A percentile compares a stretch with the other conserved stretches of the same genome.
Evolutionary conservation across 2,888 invertebrate species (phyloP).

Genomic region (Cylloceria caligata): DNA sequence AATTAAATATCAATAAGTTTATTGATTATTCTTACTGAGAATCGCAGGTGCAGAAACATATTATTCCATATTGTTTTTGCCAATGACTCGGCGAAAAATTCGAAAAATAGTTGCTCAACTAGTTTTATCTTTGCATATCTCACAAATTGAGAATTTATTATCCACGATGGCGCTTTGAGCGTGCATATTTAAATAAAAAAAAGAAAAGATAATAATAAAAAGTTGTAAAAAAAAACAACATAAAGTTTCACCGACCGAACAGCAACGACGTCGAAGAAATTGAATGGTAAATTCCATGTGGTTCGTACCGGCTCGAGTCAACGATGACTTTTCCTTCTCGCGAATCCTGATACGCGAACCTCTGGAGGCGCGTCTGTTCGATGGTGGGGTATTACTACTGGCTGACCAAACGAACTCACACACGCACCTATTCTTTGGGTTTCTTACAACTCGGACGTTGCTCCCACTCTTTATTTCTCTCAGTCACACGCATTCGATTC

Average conservation of each 20-base stretch:
- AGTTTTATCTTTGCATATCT: not conserved
- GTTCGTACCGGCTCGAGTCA: not conserved
- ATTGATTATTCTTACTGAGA: not conserved
- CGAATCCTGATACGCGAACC: conserved; percentile 62
- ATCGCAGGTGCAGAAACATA: not conserved
- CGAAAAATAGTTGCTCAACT: not conserved
- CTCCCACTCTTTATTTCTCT: conserved; percentile 10
- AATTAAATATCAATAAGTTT: not conserved
- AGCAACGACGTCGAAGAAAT: too few species aligned
- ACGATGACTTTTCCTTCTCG: conserved; percentile 12
- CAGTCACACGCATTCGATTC: conserved; percentile 1
- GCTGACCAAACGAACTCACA: conserved; percentile 7
- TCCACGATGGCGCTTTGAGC: not conserved
- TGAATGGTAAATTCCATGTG: conserved; percentile 18
- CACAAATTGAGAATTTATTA: not conserved
- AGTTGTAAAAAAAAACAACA: not conserved
- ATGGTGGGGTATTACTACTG: conserved; percentile 51
- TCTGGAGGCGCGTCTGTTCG: conserved; percentile 62
- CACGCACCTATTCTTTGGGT: conserved; percentile 32
- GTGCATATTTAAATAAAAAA: not conserved
- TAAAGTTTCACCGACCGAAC: conserved; percentile 6
- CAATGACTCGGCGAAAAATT: not conserved
- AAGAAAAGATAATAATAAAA: not conserved
- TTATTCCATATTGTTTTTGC: not conserved
- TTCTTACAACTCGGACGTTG: conserved; percentile 21